Evolutionary conservation across 2,888 invertebrate species (phyloP), one percentile per base, ranked within the genome.

Genomic region (Sphaerophoria taeniata): DNA sequence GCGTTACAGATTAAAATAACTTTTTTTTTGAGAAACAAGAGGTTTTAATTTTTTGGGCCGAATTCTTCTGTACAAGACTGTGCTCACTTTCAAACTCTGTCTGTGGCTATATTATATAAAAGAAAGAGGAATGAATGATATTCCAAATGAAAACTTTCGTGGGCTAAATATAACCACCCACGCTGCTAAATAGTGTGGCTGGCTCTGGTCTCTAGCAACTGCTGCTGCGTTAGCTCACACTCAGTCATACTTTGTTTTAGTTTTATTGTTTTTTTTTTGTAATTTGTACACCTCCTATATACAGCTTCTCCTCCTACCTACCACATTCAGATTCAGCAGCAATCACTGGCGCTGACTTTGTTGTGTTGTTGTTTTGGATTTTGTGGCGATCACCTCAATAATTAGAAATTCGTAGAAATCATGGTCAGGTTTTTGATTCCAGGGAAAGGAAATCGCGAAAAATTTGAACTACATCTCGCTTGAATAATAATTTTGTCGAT

Each of bases 111-210:
- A 81, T 73, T 79, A 73, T 79, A 47, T 67, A 81, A 81, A 43
- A 74, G 71, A 79, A 75, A 60, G 24, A 78, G 3, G 36, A 51
- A 67, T 53, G 53, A 76, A 61, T 75, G 39, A 79, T 75, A 76
- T 82, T 72, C 49, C 67, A 63, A 84, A 67, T 75, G 75, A 55
- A 67, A 84, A 84, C 75, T 79, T 71, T 79, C 47, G 79, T 84
- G 84, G 79, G 84, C 79, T 84, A 84, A 79, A 84, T 84, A 75
- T 84, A 84, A 75, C 79, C 79, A 79, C 84, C 84, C 84, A 84
- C 84, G 84, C 84, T 43, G 67, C 65, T 65, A 34, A 24, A 16
- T 65, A 12, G 34, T 65, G 34, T 65, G 7, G 11, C 47, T 47
- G 60, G 60, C 36, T 65, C 16, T 49, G 36, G 49, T 36, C 65